phyloP scores from a whole-genome alignment of 1,140 invertebrate genomes.

The Halesus radiatus region DNA sequence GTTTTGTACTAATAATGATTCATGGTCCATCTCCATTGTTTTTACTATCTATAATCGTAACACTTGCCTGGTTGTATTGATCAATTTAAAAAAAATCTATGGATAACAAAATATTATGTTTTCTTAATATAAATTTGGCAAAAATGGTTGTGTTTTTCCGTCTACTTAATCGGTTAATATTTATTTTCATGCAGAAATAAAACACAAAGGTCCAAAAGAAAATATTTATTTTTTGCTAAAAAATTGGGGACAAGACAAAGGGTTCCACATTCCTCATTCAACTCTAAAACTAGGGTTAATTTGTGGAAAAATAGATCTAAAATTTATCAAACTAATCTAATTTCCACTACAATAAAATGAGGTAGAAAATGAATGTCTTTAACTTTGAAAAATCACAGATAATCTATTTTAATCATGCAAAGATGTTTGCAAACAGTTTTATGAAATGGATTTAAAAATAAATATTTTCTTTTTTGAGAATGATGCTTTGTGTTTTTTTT shows the following conservation, averaged over 20 bases:
- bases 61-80: too few species aligned
- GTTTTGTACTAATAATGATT: too few species aligned
- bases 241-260: not conserved
- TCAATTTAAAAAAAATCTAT: too few species aligned
- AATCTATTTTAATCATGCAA: constrained; percentile 7
- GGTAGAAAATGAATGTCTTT: constrained; percentile 29
- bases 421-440: not conserved
- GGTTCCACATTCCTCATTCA: not conserved
- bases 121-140: too few species aligned
- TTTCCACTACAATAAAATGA: constrained; percentile 7
- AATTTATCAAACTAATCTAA: not conserved
- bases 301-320: not conserved
- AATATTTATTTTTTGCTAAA: constrained; percentile 44
- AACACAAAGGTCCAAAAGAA: constrained; percentile 43
- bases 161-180: too few species aligned
- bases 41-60: too few species aligned
- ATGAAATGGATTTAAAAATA: not conserved
- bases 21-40: too few species aligned
- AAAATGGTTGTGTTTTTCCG: too few species aligned
- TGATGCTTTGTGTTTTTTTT: constrained; percentile 9
- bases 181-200: constrained; percentile 23
- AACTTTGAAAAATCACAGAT: constrained; percentile 26
- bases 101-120: too few species aligned
- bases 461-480: constrained; percentile 24
- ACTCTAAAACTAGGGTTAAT: not conserved